phyloP scores from a whole-genome alignment of 64 coral and sea anemone genomes.

The Platygyra sinensis region DNA sequence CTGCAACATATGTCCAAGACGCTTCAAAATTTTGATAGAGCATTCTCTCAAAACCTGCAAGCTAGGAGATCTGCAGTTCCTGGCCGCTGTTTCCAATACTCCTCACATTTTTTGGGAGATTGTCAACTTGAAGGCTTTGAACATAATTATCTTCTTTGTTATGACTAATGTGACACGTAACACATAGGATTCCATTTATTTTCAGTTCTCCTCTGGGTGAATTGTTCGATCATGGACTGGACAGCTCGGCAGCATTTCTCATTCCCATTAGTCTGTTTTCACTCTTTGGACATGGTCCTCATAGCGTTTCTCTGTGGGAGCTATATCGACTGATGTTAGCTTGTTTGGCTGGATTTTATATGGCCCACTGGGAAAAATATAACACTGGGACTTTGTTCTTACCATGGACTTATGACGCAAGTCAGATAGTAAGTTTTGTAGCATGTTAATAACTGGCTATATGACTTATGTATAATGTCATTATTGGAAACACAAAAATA shows the following conservation, averaged over 20 bases:
- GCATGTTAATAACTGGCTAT: too few species aligned
- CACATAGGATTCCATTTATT: background rate
- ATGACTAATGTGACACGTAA: too few species aligned
- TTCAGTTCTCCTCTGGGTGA: slow-evolving; percentile 96
- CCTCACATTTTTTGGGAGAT: too few species aligned
- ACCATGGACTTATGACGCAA: slow-evolving; percentile 94
- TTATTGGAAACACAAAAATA: too few species aligned
- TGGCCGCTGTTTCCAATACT: too few species aligned
- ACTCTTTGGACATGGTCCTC: slow-evolving; percentile 80
- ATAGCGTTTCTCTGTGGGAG: slow-evolving; percentile 66
- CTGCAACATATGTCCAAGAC: too few species aligned
- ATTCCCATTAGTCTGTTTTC: slow-evolving; percentile 78
- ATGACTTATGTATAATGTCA: too few species aligned
- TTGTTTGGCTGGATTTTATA: slow-evolving; percentile 79
- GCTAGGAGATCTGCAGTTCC: too few species aligned
- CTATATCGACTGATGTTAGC: slow-evolving; percentile 67
- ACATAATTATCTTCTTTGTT: too few species aligned
- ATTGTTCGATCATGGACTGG: slow-evolving; percentile 97
- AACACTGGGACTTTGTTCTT: slow-evolving; percentile 88
- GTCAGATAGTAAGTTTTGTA: slow-evolving; percentile 80
- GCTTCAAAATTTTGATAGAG: too few species aligned
- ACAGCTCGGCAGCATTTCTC: slow-evolving; percentile 92
- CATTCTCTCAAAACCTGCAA: too few species aligned
- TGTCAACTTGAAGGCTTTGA: too few species aligned
- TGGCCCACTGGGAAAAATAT: slow-evolving; percentile 99